Base-by-base conservation (phyloP, 2,888 invertebrate species). In the Anoncus sp. region DNA sequence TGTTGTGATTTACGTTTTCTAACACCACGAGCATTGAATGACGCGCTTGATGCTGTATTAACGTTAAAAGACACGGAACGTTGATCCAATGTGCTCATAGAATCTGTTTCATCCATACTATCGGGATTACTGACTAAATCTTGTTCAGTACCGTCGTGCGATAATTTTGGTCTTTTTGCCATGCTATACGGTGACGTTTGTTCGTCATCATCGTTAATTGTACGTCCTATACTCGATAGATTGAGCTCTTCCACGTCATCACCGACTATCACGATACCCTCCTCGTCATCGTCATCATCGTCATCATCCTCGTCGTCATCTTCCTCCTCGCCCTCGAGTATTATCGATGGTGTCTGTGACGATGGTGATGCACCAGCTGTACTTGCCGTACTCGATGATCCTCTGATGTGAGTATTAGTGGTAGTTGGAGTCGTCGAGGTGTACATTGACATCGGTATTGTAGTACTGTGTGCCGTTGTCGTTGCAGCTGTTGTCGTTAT, bases 1-100 rank as follows among this genome's bases (percentile, higher is more conserved):
- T 98, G 97, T 85, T 96, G 95, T 85, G 95, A 97, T 92, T 98
- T 98, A 31, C 98, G 93, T 91, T 98, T 98, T 70, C 97, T 93
- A n/a, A 90, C 91, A 0, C 91, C 90, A 14, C 90, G 85, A 69
- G 82, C 89, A 77, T 88, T 83, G 20, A 88, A 78, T 18, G 87
- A 62, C 0, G 74, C 82, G 71, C 84, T 89, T 6, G 87, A 66
- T 14, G 69, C 79, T 6, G 87, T 82, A 65, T 87, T 86, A 0
- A 86, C 85, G 49, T 86, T 88, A 31, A 87, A 84, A 7, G 88
- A 82, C 40, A 85, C 85, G 14, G 84, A 75, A 16, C 88, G 89
- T 20, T 89, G 88, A 59, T 89, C 89, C 2, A 84, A 65, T n/a
- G 87, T 86, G 43, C 88, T 85, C 83, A 89, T 86, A 2, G 90